Percentiles rank a stretch among this genome's conserved stretches.
These are phyloP conservation scores for Dryoscopus gambensis DNA, from an alignment of 2,113 vertebrate species.

Conservation along the genomic window DNA sequence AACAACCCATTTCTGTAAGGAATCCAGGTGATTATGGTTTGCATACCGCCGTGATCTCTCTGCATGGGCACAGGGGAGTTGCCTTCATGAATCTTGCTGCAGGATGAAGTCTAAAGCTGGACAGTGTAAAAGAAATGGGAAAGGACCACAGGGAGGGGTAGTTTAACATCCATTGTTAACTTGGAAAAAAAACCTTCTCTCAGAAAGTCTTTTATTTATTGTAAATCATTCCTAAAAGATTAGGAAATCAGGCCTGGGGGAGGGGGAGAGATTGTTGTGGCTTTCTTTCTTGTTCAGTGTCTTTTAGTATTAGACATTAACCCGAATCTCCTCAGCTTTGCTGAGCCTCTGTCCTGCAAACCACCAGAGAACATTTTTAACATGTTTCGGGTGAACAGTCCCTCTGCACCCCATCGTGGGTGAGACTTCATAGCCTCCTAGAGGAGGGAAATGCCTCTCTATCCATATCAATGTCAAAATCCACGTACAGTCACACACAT, in stretches of 20 bases:
- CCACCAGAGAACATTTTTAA: background rate
- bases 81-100: background rate
- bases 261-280: background rate
- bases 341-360: background rate
- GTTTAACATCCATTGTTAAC: background rate
- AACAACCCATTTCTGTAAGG: constrained; percentile 25
- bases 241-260: constrained; percentile 21
- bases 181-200: background rate
- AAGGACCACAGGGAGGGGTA: background rate
- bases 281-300: background rate
- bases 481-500: background rate
- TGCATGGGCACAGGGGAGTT: constrained; percentile 4
- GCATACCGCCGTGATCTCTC: background rate
- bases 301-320: background rate
- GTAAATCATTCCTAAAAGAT: constrained; percentile 42
- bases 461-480: background rate
- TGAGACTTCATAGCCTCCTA: background rate
- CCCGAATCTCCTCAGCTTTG: background rate
- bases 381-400: background rate
- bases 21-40: constrained; percentile 33
- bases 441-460: background rate
- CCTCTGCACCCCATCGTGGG: background rate
- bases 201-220: constrained; percentile 30
- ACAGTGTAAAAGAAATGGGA: background rate
- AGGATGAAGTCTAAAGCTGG: constrained; percentile 18